Evolutionary conservation across 2,113 vertebrate species (phyloP), one percentile per base, ranked within the genome.

Genomic region (Rhinolophus ferrumequinum): DNA sequence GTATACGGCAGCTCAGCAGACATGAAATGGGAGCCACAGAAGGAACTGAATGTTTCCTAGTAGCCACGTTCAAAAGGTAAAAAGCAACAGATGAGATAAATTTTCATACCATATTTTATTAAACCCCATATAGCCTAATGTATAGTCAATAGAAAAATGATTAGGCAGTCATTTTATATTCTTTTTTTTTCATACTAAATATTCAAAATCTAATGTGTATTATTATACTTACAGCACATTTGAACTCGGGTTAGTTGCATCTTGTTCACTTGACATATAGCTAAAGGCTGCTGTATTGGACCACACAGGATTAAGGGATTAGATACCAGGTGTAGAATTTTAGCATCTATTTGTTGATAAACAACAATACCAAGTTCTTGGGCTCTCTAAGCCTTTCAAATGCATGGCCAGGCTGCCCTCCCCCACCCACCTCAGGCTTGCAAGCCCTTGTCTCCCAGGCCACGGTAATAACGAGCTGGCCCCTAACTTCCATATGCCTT

Each of bases 11-110:
- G 3, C 13, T 0, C 21, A 16, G 16, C 1, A 4, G 24, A 8
- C 6, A 11, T 1, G 4, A 1, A 7, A n/a, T 3, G 2, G 2
- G 56, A 47, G 38, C 13, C 62, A 0, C 30, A 0, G 1, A 0
- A 0, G 3, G 9, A 8, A 15, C 28, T 14, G 7, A 16, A 41
- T 11, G 14, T 6, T 3, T 86, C 50, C 60, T 11, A 14, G 22
- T 1, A 4, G 62, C n/a, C 22, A 7, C 3, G 3, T 22, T 28
- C 10, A 15, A 52, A n/a, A 33, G 22, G 5, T 10, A 10, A 72
- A 50, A 66, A 41, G 38, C 52, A 88, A 76, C 3, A 38, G 41
- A 24, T 7, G 18, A 47, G 6, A 13, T 70, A 12, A 24, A 41
- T 56, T 56, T 89, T n/a, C 19, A 1, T 35, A 6, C 41, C 83